Conservation (phyloP, 2,797 vertebrate genomes). For the Amblyraja radiata region DNA sequence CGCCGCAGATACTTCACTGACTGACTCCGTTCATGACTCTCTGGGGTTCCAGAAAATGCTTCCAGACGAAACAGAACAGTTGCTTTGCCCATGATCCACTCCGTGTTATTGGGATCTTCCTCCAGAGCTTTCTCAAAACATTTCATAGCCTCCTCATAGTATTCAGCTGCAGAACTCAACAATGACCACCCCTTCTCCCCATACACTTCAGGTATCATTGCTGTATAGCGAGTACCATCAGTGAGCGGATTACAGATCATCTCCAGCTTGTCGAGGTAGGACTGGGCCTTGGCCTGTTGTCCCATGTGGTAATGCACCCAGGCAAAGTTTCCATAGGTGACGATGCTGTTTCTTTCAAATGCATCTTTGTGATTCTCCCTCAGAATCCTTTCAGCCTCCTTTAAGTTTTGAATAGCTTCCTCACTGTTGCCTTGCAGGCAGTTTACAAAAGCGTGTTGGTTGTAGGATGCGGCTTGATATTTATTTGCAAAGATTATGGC, state of each 20-base stretch:
- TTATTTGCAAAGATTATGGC: too few relatives aligned
- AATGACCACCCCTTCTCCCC: conserved; percentile 36
- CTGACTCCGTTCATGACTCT: rapidly evolving
- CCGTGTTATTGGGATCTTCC: conserved; percentile 44
- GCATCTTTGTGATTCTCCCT: conserved; percentile 43
- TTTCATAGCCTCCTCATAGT: conserved; percentile 44
- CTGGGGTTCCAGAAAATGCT: background rate
- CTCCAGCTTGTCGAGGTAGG: conserved; percentile 47
- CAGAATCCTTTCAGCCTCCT: too few relatives aligned
- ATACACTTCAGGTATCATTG: conserved; percentile 47
- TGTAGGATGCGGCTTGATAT: conserved; percentile 41
- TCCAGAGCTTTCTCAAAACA: conserved; percentile 53
- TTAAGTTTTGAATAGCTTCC: conserved; percentile 42
- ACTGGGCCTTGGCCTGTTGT: conserved; percentile 40
- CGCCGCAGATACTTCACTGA: too few relatives aligned
- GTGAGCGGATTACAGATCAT: conserved; percentile 44
- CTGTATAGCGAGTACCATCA: conserved; percentile 45
- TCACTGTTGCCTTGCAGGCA: conserved; percentile 42
- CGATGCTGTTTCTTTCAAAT: conserved; percentile 52
- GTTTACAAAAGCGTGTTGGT: conserved; percentile 53
- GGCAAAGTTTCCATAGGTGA: conserved; percentile 64
- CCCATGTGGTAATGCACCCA: conserved; percentile 55
- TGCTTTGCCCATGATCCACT: conserved; percentile 50
- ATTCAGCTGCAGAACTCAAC: conserved; percentile 45
- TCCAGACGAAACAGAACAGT: conserved; percentile 46